phyloP scores from a whole-genome alignment of 2,888 invertebrate species.

The Lasioglossum figueresi region DNA sequence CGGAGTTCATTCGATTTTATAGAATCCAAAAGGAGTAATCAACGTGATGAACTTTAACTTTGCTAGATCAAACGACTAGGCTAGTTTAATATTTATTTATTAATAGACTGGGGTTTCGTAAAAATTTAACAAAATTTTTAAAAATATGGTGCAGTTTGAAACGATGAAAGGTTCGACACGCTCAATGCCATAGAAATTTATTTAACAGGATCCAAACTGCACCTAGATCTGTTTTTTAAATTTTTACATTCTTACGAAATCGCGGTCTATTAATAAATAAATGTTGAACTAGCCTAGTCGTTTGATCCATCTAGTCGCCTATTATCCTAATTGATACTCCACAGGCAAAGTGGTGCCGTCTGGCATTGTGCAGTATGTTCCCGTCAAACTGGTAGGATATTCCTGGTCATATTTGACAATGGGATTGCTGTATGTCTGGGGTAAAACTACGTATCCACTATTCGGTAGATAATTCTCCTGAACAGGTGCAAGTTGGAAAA shows the following conservation, averaged over 20 bases:
- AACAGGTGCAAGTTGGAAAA: not conserved
- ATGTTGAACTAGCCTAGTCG: not conserved
- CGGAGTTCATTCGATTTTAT: not conserved
- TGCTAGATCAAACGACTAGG: no score
- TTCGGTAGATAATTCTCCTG: not conserved
- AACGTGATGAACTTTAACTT: not conserved
- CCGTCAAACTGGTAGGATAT: not conserved
- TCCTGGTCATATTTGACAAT: not conserved
- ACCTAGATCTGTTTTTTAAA: no score
- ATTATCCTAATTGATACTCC: not conserved
- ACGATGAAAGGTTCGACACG: no score
- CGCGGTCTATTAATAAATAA: constrained; percentile 37
- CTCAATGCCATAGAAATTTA: no score
- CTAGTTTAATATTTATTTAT: no score
- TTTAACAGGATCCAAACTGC: no score
- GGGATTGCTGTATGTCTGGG: constrained; percentile 14
- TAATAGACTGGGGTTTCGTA: no score
- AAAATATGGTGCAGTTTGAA: no score
- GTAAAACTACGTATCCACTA: not conserved
- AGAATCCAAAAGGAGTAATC: not conserved
- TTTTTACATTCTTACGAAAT: not conserved
- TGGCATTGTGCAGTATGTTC: constrained; percentile 2
- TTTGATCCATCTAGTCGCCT: constrained; percentile 18
- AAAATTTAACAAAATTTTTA: no score
- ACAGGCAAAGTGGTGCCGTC: not conserved